phyloP scores from a whole-genome alignment of 2,888 invertebrate species.

The Apantesis nais region DNA sequence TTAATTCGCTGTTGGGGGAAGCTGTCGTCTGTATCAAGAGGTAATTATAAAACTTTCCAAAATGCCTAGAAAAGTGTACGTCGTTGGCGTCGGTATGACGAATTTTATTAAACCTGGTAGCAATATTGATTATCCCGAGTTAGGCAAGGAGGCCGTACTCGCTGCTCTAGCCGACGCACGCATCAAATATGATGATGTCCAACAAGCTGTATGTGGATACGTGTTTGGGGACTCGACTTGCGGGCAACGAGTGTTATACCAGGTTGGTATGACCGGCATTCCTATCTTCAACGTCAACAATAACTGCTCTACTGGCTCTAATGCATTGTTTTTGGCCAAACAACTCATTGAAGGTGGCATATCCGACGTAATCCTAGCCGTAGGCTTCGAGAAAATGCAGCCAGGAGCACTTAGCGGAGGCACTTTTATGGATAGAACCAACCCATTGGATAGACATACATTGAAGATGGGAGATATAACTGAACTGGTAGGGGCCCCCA shows the following conservation, averaged over 20 bases:
- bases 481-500: constrained; percentile 93
- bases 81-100: constrained; percentile 98
- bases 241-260: constrained; percentile 97
- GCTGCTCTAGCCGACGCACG: constrained; percentile 95
- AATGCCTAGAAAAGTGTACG: constrained; percentile 90
- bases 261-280: constrained; percentile 97
- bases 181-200: constrained; percentile 90
- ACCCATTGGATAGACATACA: constrained; percentile 95
- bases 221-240: constrained; percentile 98
- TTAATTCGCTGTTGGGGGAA: constrained; percentile 56
- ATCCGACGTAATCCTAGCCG: constrained; percentile 94
- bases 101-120: constrained; percentile 98
- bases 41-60: constrained; percentile 71
- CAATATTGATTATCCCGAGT: constrained; percentile 96
- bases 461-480: constrained; percentile 93
- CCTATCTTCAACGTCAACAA: constrained; percentile 99
- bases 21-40: constrained; percentile 67
- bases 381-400: constrained; percentile 99
- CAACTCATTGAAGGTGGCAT: constrained; percentile 96
- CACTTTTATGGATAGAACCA: constrained; percentile 92
- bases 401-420: constrained; percentile 92
- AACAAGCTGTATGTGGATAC: constrained; percentile 97
- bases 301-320: constrained; percentile 98
- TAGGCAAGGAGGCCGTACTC: constrained; percentile 96
- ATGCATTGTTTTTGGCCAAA: constrained; percentile 95